Percentiles rank a stretch among this genome's conserved stretches.
Conservation (phyloP, 2,888 invertebrate genomes). For the Philaethria dido region DNA sequence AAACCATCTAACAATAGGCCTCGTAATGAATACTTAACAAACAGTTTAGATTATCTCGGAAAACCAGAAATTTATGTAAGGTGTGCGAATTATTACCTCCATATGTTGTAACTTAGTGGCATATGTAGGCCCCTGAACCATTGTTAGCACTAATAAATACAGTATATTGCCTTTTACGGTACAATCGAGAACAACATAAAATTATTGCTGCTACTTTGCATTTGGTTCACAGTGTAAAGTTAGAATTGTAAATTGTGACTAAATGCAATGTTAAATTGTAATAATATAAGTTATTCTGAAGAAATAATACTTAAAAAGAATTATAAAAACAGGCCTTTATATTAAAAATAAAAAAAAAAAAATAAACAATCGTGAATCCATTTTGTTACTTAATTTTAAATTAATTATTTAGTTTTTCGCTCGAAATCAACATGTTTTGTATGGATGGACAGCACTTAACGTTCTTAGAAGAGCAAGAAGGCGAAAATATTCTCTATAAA, state of each 20-base stretch:
- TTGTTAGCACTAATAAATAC: slow-evolving; percentile 49
- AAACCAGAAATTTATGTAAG: slow-evolving; percentile 19
- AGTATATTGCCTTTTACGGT: slow-evolving; percentile 43
- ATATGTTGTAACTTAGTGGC: slow-evolving; percentile 30
- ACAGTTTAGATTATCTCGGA: slow-evolving; percentile 7
- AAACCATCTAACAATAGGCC: background rate
- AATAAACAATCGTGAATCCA: no score
- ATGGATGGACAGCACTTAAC: no score
- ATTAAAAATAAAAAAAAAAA: no score
- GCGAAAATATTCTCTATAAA: no score
- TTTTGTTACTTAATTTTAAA: no score
- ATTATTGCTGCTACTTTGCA: slow-evolving; percentile 46
- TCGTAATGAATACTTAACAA: slow-evolving; percentile 13
- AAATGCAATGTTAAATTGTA: no score
- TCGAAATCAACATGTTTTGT: no score
- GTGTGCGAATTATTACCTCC: background rate
- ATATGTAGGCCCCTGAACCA: slow-evolving; percentile 38
- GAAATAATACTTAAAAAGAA: no score
- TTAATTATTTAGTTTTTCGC: no score
- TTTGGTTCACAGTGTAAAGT: slow-evolving; percentile 38
- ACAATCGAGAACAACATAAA: slow-evolving; percentile 47
- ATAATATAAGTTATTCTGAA: no score
- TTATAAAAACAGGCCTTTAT: no score
- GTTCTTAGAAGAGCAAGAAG: no score
- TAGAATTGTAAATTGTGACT: background rate